phyloP scores from a whole-genome alignment of 2,888 invertebrate species.

The Molanna angustata region DNA sequence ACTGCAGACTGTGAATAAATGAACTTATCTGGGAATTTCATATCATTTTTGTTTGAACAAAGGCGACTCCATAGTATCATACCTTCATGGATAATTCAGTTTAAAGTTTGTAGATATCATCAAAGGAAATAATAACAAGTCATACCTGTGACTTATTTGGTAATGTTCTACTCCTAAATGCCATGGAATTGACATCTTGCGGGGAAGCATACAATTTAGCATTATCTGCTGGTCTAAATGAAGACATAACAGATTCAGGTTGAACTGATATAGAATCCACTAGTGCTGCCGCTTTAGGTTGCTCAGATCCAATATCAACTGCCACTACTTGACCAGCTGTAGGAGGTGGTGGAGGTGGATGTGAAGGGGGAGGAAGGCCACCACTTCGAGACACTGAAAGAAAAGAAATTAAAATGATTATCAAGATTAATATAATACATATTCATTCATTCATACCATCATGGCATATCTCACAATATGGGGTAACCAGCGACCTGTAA shows the following conservation, averaged over 20 bases:
- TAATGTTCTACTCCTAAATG: constrained; percentile 56
- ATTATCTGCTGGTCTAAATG: constrained; percentile 84
- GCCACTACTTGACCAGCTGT: constrained; percentile 65
- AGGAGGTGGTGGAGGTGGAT: constrained; percentile 79
- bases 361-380: constrained; percentile 73
- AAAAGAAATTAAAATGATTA: neutral
- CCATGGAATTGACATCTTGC: constrained; percentile 74
- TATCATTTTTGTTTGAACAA: too few relatives aligned
- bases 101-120: too few relatives aligned
- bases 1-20: too few relatives aligned
- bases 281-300: constrained; percentile 4
- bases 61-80: too few relatives aligned
- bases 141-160: constrained; percentile 40
- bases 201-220: constrained; percentile 89
- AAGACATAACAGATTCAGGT: constrained; percentile 67
- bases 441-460: too few relatives aligned
- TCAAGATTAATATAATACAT: too few relatives aligned
- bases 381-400: constrained; percentile 39
- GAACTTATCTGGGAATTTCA: too few relatives aligned
- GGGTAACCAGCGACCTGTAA: too few relatives aligned
- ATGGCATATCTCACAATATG: too few relatives aligned
- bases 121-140: too few relatives aligned
- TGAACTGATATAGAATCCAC: constrained; percentile 42
- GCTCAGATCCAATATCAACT: constrained; percentile 53
- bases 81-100: too few relatives aligned